Percentiles rank a stretch among this genome's conserved stretches.
Evolutionary conservation across 2,113 vertebrate genomes (phyloP).

Genomic region (Peucedramus taeniatus): DNA sequence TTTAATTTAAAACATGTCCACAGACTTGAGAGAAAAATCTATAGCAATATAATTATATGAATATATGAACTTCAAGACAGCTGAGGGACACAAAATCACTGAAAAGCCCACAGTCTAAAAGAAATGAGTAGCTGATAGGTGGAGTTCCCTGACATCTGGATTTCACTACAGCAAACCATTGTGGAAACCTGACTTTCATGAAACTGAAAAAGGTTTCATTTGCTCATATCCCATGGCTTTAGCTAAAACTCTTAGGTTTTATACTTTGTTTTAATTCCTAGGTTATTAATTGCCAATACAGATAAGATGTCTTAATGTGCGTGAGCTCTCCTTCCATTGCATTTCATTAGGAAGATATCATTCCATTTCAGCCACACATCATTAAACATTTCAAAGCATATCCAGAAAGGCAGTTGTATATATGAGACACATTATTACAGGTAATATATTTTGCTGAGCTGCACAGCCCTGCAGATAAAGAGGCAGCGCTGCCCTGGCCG

Average conservation of each 20-base stretch:
- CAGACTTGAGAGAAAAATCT: neutral
- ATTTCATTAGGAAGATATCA: neutral
- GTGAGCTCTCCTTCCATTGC: neutral
- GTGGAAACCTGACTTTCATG: neutral
- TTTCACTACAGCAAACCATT: neutral
- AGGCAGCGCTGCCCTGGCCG: accelerated
- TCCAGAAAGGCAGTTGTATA: slow-evolving; percentile 8
- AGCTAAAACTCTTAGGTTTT: neutral
- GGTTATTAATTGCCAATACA: slow-evolving; percentile 40
- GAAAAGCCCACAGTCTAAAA: neutral
- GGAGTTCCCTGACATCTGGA: slow-evolving; percentile 31
- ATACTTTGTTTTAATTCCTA: slow-evolving; percentile 29
- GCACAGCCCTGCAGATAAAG: neutral
- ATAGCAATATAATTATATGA: neutral
- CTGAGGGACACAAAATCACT: neutral
- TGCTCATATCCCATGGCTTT: neutral
- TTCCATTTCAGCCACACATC: slow-evolving; percentile 18
- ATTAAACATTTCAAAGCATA: slow-evolving; percentile 20
- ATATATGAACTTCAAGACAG: slow-evolving; percentile 7
- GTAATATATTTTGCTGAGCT: slow-evolving; percentile 1
- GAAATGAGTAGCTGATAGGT: neutral
- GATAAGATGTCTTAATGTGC: slow-evolving; percentile 12
- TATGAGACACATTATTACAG: neutral
- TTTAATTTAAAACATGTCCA: slow-evolving; percentile 34
- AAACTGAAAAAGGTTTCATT: neutral